Percentiles rank a stretch among this genome's conserved stretches.
These are phyloP conservation scores for Rhabdomys dilectus DNA, from an alignment of 2,113 vertebrate species.

Conservation along the genomic window DNA sequence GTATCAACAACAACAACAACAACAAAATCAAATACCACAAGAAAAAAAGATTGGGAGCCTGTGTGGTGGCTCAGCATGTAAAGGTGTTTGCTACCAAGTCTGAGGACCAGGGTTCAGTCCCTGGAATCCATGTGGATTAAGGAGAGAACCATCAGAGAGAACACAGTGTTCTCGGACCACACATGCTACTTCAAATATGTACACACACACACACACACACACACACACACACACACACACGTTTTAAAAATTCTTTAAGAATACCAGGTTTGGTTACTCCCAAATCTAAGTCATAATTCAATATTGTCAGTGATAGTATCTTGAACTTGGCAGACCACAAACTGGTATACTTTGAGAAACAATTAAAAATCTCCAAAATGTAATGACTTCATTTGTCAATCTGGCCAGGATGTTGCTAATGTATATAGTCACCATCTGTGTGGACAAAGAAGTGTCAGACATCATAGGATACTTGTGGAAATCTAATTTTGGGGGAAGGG, in stretches of 20 bases:
- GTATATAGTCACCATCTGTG: background rate
- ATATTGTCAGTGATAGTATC: conserved; percentile 41
- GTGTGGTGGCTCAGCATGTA: background rate
- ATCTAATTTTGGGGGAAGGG: background rate
- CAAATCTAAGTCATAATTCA: conserved; percentile 24
- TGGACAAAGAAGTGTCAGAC: background rate
- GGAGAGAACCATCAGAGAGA: background rate
- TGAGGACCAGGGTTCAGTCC: background rate
- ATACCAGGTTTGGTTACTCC: conserved; percentile 14
- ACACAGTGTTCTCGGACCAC: background rate
- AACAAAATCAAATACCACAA: conserved; percentile 16
- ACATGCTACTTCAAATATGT: too few species aligned
- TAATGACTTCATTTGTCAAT: background rate
- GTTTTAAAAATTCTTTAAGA: background rate
- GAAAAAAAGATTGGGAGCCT: background rate
- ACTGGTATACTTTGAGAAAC: conserved; percentile 18
- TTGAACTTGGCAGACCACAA: conserved; percentile 46
- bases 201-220: background rate
- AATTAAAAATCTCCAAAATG: conserved; percentile 38
- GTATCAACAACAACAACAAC: background rate
- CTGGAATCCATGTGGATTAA: background rate
- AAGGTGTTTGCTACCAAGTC: background rate
- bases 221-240: background rate
- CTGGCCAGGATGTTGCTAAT: background rate
- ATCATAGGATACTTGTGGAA: background rate